Evolutionary conservation across 2,113 vertebrate genomes (phyloP), one percentile per base, ranked within the genome.

Genomic region (Etheostoma cragini): DNA sequence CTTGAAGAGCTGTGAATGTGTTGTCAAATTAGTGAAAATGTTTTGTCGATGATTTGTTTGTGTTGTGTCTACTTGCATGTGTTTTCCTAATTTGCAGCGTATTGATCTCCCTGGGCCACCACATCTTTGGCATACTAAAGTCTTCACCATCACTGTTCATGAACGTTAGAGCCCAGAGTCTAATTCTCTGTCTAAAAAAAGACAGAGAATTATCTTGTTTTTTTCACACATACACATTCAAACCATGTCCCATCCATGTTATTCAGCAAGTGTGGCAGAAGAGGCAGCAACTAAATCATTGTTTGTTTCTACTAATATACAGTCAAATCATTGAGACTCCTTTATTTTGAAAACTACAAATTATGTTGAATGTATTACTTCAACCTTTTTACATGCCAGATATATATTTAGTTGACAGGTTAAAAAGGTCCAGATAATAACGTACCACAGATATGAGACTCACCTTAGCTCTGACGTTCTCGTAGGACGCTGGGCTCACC

Each of bases 401-500:
- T n/a, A 15, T 47, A 47, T 15, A 57, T 60, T 33, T 19, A 33
- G 26, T 17, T 26, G 45, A 49, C 5, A 6, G 16, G 1, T 42
- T 42, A n/a, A 47, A 56, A 46, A 33, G 38, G 8, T 19, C 5
- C 6, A 24, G 19, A 16, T 26, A 35, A 13, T 15, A 3, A 42
- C 7, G 13, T 0, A 11, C 11, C n/a, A 52, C 13, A 53, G 35
- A 56, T 8, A 19, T 1, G 0, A 26, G 49, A 75, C 88, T 83
- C 66, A 94, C 93, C 90, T 94, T 94, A 0, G 93, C 91, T 91
- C 91, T 85, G 87, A 93, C 91, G 69, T 94, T 94, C 78, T 94
- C 93, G 14, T 94, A 93, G 45, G 93, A 94, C 0, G 93, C 93
- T 0, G 93, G 92, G 78, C 91, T 93, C 78, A 93, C 92, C 87